Conservation (phyloP, 2,797 vertebrate genomes). For the Coendou prehensilis region DNA sequence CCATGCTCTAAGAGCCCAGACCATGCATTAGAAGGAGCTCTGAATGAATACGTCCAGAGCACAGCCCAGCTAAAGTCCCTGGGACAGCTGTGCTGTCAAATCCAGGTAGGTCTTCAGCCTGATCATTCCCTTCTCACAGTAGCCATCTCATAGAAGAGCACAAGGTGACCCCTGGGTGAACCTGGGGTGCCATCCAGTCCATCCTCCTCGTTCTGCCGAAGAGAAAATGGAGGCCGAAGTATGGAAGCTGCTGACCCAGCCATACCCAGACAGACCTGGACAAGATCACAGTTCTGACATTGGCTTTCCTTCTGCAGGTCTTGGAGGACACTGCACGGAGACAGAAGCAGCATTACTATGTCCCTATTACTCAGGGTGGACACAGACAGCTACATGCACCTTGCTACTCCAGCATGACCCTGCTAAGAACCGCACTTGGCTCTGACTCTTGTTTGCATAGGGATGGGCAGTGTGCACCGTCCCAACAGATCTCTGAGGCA, state of each 20-base stretch:
- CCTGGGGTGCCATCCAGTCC: background rate
- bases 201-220: background rate
- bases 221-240: background rate
- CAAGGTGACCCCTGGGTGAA: background rate
- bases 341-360: background rate
- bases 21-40: background rate
- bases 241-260: background rate
- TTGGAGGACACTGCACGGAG: background rate
- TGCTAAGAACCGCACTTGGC: background rate
- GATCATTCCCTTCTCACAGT: background rate
- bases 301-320: background rate
- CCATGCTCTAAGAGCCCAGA: background rate
- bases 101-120: background rate
- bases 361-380: background rate
- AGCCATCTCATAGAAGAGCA: background rate
- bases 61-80: background rate
- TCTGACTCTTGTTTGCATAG: background rate
- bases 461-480: background rate
- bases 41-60: too few relatives aligned
- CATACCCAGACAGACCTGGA: background rate
- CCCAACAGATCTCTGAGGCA: background rate
- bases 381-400: accelerated
- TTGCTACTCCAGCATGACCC: too few relatives aligned
- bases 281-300: background rate
- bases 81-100: background rate